phyloP scores from a whole-genome alignment of 2,888 invertebrate species.

The Harpalus rubripes region DNA sequence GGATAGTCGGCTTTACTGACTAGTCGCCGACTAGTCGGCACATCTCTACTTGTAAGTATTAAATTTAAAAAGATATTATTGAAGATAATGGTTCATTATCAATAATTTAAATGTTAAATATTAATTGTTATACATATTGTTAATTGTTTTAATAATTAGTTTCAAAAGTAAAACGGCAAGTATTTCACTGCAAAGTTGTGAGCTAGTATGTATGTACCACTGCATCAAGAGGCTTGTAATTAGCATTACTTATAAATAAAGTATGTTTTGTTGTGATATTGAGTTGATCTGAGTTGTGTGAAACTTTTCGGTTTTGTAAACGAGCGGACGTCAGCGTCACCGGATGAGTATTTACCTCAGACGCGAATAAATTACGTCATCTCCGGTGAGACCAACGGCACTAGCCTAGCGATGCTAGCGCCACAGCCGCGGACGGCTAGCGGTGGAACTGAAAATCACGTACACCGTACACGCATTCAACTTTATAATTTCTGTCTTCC shows the following conservation, averaged over 20 bases:
- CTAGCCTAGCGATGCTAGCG: neutral
- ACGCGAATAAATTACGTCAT: conserved; percentile 52
- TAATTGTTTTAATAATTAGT: too few relatives aligned
- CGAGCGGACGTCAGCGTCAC: conserved; percentile 4
- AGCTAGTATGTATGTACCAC: neutral
- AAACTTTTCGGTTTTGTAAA: conserved; percentile 7
- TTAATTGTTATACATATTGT: too few relatives aligned
- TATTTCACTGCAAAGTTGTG: too few relatives aligned
- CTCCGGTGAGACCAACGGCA: conserved; percentile 13
- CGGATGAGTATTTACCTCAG: conserved; percentile 49
- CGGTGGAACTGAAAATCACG: neutral
- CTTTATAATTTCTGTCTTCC: conserved; percentile 60
- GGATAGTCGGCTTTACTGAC: too few relatives aligned
- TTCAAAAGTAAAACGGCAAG: too few relatives aligned
- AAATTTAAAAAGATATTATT: too few relatives aligned
- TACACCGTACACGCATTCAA: conserved; percentile 25
- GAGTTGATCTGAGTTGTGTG: neutral
- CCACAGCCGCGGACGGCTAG: neutral
- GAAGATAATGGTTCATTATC: too few relatives aligned
- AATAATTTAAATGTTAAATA: too few relatives aligned
- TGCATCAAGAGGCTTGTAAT: neutral
- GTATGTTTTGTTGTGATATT: neutral
- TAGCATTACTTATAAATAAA: neutral
- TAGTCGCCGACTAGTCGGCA: too few relatives aligned
- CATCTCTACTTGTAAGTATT: too few relatives aligned